phyloP scores from a whole-genome alignment of 2,797 vertebrate genomes.

The Platalea minor region DNA sequence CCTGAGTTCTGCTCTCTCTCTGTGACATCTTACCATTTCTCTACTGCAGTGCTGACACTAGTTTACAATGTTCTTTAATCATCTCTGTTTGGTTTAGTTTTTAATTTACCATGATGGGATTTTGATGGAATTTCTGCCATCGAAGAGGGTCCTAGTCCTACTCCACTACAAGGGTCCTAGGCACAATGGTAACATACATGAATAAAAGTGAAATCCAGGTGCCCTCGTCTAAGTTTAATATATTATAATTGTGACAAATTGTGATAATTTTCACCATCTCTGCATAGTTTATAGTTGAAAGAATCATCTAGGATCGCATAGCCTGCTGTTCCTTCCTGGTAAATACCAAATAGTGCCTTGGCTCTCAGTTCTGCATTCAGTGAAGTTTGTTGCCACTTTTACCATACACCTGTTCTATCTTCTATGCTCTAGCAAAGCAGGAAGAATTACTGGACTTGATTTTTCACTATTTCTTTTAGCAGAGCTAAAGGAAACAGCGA shows the following conservation, averaged over 20 bases:
- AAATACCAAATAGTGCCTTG: neutral
- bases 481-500: neutral
- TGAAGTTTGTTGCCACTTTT: neutral
- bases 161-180: neutral
- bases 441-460: neutral
- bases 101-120: neutral
- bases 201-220: neutral
- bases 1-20: neutral
- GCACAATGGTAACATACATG: neutral
- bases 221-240: neutral
- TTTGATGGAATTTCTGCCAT: neutral
- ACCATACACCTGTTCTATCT: neutral
- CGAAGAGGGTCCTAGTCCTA: neutral
- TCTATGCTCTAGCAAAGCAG: neutral
- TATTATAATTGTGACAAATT: neutral
- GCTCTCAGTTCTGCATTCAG: neutral
- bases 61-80: neutral
- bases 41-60: neutral
- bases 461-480: neutral
- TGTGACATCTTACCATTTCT: neutral
- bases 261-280: neutral
- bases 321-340: neutral
- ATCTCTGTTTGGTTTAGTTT: neutral
- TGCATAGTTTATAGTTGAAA: neutral
- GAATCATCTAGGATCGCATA: neutral